These are phyloP conservation scores for Platichthys stellatus DNA, from an alignment of 2,113 vertebrate species.

Conservation along the genomic window DNA sequence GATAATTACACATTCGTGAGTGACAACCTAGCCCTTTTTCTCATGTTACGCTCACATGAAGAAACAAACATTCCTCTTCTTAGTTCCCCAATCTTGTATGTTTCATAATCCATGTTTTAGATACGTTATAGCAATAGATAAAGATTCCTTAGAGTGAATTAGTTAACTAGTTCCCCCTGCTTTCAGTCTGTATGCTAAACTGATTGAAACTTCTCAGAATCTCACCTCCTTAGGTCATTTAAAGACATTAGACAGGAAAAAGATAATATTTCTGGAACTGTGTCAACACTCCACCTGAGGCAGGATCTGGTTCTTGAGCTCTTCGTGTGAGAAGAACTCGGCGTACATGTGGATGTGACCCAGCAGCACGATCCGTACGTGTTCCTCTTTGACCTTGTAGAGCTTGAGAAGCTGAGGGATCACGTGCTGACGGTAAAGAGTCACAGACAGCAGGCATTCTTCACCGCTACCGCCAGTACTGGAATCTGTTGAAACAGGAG, in stretches of 20 bases:
- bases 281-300: constrained; percentile 87
- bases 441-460: constrained; percentile 87
- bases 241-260: not conserved
- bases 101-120: not conserved
- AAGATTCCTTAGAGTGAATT: not conserved
- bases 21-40: too few relatives aligned
- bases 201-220: not conserved
- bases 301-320: constrained; percentile 92
- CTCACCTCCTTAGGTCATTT: not conserved
- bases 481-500: constrained; percentile 75
- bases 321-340: constrained; percentile 88
- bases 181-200: not conserved
- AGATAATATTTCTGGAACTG: not conserved
- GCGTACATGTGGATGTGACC: constrained; percentile 92
- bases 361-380: constrained; percentile 91
- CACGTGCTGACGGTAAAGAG: constrained; percentile 89
- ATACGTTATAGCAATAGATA: not conserved
- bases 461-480: constrained; percentile 71
- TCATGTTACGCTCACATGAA: not conserved
- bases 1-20: not conserved
- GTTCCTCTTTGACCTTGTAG: constrained; percentile 94
- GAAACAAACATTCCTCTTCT: not conserved
- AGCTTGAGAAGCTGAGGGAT: constrained; percentile 92
- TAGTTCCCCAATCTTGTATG: not conserved
- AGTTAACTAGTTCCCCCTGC: not conserved